phyloP scores from a whole-genome alignment of 2,113 vertebrate genomes.

The Trogon surrucura region DNA sequence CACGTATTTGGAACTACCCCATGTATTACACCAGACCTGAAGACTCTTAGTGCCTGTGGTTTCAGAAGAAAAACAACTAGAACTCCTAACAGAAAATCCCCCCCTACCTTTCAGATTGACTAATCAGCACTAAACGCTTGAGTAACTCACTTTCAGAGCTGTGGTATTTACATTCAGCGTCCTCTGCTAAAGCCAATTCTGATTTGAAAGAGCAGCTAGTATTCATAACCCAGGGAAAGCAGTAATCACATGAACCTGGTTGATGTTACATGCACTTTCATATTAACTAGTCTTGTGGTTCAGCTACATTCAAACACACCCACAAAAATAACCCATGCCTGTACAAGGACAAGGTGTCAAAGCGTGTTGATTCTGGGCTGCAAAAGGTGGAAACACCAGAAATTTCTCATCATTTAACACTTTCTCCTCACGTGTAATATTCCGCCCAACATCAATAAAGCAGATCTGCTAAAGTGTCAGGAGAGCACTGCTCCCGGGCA shows the following conservation, averaged over 20 bases:
- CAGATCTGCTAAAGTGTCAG: background rate
- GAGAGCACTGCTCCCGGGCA: background rate
- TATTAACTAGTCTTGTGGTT: background rate
- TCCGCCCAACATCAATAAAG: no score
- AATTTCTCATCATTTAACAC: background rate
- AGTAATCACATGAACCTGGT: background rate
- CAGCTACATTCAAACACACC: fast-evolving
- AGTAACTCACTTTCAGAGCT: background rate
- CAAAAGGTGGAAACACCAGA: background rate
- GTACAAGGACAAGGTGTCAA: background rate
- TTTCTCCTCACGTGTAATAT: fast-evolving
- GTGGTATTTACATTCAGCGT: background rate
- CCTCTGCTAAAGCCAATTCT: background rate
- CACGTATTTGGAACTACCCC: background rate
- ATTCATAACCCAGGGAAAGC: background rate
- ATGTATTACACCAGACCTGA: fast-evolving
- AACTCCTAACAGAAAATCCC: background rate
- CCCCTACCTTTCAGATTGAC: background rate
- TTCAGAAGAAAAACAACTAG: background rate
- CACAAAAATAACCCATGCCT: background rate
- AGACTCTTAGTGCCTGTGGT: background rate
- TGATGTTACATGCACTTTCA: fast-evolving
- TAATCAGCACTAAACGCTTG: background rate
- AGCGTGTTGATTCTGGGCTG: background rate
- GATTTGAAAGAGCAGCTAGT: background rate